Evolutionary conservation across 2,797 vertebrate genomes (phyloP).

Genomic region (Tragopan temminckii): DNA sequence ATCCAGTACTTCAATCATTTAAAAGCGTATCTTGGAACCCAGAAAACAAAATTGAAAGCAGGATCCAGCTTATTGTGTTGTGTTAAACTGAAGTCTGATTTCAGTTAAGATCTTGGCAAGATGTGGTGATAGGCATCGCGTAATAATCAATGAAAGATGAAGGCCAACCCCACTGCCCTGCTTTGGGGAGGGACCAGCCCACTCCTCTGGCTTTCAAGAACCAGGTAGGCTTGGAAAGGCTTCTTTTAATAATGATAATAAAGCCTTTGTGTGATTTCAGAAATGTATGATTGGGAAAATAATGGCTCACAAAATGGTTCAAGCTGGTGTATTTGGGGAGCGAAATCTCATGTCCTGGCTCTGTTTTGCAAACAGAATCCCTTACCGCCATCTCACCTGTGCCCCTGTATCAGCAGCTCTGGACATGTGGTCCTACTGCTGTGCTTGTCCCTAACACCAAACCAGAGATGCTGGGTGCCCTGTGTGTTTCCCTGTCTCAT

Average conservation of each 20-base stretch:
- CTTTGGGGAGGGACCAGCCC: background rate
- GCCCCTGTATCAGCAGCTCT: accelerated
- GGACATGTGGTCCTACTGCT: accelerated
- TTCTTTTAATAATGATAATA: background rate
- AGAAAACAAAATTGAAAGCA: conserved; percentile 68
- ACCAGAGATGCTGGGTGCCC: background rate
- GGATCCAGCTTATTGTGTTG: conserved; percentile 31
- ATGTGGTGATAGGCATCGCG: background rate
- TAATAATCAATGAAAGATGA: conserved; percentile 41
- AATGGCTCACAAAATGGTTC: background rate
- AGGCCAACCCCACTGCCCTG: background rate
- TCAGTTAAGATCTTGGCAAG: conserved; percentile 58
- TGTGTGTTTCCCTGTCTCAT: background rate
- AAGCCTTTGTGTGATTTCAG: background rate
- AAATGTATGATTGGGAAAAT: background rate
- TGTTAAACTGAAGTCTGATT: conserved; percentile 57
- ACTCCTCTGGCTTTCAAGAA: background rate
- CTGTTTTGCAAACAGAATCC: background rate
- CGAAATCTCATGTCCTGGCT: accelerated
- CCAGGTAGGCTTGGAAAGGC: background rate
- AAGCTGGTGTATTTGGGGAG: accelerated
- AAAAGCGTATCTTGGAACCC: conserved; percentile 29
- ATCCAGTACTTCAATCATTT: conserved; percentile 29
- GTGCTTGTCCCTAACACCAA: background rate
- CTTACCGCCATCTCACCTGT: accelerated